Evolutionary conservation across 2,113 vertebrate species (phyloP), one percentile per base, ranked within the genome.

Genomic region (Pleuronectes platessa): DNA sequence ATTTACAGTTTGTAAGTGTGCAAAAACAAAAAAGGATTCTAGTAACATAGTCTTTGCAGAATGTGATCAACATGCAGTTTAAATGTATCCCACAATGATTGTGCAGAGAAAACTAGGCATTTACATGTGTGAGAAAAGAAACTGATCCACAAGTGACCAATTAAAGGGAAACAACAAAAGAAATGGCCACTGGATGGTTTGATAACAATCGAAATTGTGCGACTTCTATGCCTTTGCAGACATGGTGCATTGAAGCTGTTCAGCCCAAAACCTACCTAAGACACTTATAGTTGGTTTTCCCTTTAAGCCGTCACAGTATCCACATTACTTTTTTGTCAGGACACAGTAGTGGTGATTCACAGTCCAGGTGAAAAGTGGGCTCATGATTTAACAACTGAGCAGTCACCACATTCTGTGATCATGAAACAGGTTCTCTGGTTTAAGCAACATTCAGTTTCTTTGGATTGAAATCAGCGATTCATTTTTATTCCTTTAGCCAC

Each of bases 1-100:
- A 37, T 61, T 74, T 78, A 82, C 75, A 69, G 64, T 45, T 20
- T 64, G 45, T 63, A 69, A 78, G 71, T 70, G 24, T 81, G 67
- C 58, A 88, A 82, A 84, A 79, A 63, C 23, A 71, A 68, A 69
- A 40, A 3, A 7, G 14, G 18, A 59, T 40, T 65, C 5, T 56
- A 26, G 58, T 31, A 27, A 61, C 42, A 78, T 35, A 42, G 66
- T 73, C 40, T 62, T 54, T 70, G 20, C 31, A 79, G 35, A 35
- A 54, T 18, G 27, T 66, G 3, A 84, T 13, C 1, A 51, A 75
- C 85, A 82, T 84, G 67, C 68, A 76, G 21, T 54, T 71, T 58
- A 9, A 24, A 80, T 68, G 40, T 45, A 40, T 65, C 31, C 42
- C 9, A 31, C n/a, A 37, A 26, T 64, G 27, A 68, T 24, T 51